Evolutionary conservation across 1,140 invertebrate genomes (phyloP).

Genomic region (Bombyx mandarina): DNA sequence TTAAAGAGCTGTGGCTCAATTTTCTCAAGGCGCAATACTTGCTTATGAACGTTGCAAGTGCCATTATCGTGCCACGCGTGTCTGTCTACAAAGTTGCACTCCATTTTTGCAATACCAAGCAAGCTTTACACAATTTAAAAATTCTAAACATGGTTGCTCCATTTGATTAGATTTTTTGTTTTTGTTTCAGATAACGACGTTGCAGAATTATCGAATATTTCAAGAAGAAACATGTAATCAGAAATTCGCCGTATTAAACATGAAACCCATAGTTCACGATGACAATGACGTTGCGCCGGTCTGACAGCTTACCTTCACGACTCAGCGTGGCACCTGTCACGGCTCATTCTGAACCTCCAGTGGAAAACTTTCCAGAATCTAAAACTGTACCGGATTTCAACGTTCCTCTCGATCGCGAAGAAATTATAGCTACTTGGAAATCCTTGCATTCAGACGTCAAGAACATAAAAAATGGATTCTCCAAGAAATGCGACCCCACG

Average conservation of each 20-base stretch:
- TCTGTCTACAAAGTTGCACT: constrained; percentile 3
- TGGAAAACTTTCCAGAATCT: constrained; percentile 39
- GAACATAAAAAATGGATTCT: constrained; percentile 58
- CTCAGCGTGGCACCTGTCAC: constrained; percentile 31
- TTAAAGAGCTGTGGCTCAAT: background rate
- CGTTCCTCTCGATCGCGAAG: constrained; percentile 35
- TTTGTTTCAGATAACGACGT: constrained; percentile 6
- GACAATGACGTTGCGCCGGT: constrained; percentile 57
- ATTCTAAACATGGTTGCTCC: background rate
- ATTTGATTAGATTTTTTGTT: constrained; percentile 10
- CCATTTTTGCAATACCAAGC: background rate
- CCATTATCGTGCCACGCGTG: constrained; percentile 1
- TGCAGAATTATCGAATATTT: constrained; percentile 6
- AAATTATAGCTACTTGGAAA: constrained; percentile 64
- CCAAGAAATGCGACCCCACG: constrained; percentile 28
- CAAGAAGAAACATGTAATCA: constrained; percentile 7
- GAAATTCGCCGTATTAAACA: constrained; percentile 31
- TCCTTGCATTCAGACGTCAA: constrained; percentile 56
- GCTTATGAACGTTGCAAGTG: background rate
- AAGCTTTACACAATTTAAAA: background rate
- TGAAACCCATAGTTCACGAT: constrained; percentile 30
- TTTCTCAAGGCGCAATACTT: background rate
- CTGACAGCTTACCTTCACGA: constrained; percentile 55
- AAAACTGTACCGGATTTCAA: constrained; percentile 42
- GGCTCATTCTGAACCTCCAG: constrained; percentile 20